These are phyloP conservation scores for Lepidotrigona ventralis DNA, from an alignment of 1,140 invertebrate species.

Conservation along the genomic window DNA sequence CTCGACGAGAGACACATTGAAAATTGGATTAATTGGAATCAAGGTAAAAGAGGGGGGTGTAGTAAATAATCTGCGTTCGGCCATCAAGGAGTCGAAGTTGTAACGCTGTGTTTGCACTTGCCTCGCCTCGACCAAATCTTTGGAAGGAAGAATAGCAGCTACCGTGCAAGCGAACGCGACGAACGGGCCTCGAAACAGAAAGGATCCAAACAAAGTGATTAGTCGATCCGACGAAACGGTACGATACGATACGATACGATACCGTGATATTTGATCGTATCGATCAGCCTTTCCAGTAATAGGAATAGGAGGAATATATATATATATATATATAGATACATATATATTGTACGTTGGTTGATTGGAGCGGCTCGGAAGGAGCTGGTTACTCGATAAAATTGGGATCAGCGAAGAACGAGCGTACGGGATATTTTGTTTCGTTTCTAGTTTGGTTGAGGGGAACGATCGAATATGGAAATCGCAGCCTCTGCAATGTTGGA, in stretches of 20 bases:
- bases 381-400: not conserved
- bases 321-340: too few relatives aligned
- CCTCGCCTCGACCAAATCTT: not conserved
- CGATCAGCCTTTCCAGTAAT: not conserved
- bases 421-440: slow-evolving; percentile 3
- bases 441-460: slow-evolving; percentile 12
- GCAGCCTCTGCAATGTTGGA: slow-evolving; percentile 84
- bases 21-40: slow-evolving; percentile 1
- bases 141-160: not conserved
- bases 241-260: not conserved
- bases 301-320: not conserved
- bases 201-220: not conserved
- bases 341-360: not conserved
- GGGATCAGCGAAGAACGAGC: slow-evolving; percentile 8
- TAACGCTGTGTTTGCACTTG: not conserved
- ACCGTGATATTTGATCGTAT: not conserved
- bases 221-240: not conserved
- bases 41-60: slow-evolving; percentile 2
- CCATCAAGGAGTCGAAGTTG: not conserved
- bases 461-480: slow-evolving; percentile 75
- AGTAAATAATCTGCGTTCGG: slow-evolving; percentile 6
- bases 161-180: not conserved
- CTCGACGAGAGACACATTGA: slow-evolving; percentile 11
- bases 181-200: not conserved
- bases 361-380: not conserved